Evolutionary conservation across 2,888 invertebrate genomes (phyloP), one percentile per base, ranked within the genome.

Genomic region (Sesamia inferens): DNA sequence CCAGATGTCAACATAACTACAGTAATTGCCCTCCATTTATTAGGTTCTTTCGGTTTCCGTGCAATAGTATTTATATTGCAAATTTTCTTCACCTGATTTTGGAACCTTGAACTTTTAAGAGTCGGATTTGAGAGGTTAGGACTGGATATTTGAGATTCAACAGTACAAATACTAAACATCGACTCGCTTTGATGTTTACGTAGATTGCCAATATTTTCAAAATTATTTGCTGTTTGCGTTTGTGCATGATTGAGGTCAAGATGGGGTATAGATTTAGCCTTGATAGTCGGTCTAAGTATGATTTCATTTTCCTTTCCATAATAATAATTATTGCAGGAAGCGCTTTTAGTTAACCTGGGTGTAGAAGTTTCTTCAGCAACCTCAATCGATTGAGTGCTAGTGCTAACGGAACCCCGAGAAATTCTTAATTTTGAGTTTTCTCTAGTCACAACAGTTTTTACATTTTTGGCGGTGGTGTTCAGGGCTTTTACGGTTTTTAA

Each of bases 1-100:
- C 97, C 96, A 1, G 97, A 96, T 22, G 97, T 97, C 14, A 97
- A 94, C 87, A 97, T 89, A 0, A 97, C 97, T 24, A 97, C 96
- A 84, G 96, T 97, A 10, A 97, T 96, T 0, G 97, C 97, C 84
- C 97, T 96, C 96, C 97, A 97, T 90, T 97, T 97, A 59, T 94
- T 95, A 0, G 95, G 93, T 65, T 93, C 94, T 79, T 91, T 93
- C 19, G 86, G 69, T 81, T 90, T 93, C 5, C 85, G 80, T 54
- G 81, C 82, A 19, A 75, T 22, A 19, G 79, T 76, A 39, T 86
- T 85, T 16, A 81, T 44, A 5, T 81, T 85, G 55, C 79, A 79
- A 54, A 83, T 77, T 71, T 79, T 85, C 62, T 81, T 86, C 8
- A 80, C 72, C 47, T 83, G 79, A 61, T 83, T 83, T 57, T 83